Conservation (phyloP, 37 sponge, comb jelly and placozoan species). For the Beroe forskalii region DNA sequence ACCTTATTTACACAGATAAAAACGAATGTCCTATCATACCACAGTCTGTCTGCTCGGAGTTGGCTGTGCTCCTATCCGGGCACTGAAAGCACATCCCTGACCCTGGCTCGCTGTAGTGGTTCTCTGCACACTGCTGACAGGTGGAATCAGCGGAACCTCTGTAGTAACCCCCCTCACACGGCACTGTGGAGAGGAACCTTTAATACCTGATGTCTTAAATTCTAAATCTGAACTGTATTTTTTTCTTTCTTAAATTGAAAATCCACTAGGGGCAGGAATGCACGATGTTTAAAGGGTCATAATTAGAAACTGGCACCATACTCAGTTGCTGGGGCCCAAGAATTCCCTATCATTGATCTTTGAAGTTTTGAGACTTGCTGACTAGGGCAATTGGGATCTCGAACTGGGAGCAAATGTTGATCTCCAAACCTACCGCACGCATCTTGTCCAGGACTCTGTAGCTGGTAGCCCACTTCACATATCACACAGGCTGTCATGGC, state of each 20-base stretch:
- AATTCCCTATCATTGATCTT: too few species aligned
- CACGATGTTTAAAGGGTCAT: too few species aligned
- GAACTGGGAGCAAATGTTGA: too few species aligned
- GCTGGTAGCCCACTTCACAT: neutral
- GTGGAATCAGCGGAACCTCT: neutral
- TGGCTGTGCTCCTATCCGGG: neutral
- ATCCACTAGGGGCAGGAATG: neutral
- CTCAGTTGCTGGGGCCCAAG: too few species aligned
- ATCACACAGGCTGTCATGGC: neutral
- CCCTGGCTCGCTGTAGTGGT: neutral
- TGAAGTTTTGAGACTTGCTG: too few species aligned
- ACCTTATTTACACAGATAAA: too few species aligned
- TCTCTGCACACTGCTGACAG: neutral
- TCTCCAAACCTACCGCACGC: neutral
- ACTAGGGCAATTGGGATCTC: too few species aligned
- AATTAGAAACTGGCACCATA: too few species aligned
- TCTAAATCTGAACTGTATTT: too few species aligned
- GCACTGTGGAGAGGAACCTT: neutral
- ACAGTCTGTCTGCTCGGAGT: neutral
- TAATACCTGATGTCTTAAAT: too few species aligned
- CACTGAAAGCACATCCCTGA: neutral
- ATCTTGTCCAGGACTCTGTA: neutral
- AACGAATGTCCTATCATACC: too few species aligned
- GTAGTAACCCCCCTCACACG: neutral
- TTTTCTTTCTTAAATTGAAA: too few species aligned